These are phyloP conservation scores for Myocastor coypus DNA, from an alignment of 2,113 vertebrate species.

Conservation along the genomic window DNA sequence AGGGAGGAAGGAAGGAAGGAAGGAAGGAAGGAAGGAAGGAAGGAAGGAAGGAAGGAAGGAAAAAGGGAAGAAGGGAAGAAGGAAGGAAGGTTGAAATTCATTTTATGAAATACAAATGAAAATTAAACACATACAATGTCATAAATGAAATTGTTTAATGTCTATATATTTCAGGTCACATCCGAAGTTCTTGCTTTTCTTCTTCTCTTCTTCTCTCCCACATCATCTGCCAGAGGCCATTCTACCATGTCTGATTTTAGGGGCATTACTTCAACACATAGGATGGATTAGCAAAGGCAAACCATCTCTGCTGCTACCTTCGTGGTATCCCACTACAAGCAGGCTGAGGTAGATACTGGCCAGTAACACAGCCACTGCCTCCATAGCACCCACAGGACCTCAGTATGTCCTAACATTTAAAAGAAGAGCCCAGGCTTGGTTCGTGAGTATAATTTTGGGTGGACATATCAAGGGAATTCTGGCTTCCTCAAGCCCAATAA, in stretches of 20 bases:
- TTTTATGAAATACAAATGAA: not conserved
- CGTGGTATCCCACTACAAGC: not conserved
- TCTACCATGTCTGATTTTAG: not conserved
- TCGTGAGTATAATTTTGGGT: not conserved
- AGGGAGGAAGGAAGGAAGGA: not conserved
- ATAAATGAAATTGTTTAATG: not conserved
- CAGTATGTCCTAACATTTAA: not conserved
- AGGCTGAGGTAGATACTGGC: not conserved
- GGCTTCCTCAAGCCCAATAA: not conserved
- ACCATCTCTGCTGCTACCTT: not conserved
- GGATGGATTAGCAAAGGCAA: fast-evolving
- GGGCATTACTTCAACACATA: not conserved
- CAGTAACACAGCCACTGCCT: not conserved
- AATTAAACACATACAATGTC: not conserved
- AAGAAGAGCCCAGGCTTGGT: not conserved
- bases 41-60: not conserved
- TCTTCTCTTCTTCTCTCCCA: not conserved
- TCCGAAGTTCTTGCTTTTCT: not conserved
- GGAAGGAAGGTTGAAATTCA: not conserved
- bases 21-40: too few relatives aligned
- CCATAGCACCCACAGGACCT: not conserved
- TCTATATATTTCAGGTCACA: not conserved
- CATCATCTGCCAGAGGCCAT: not conserved
- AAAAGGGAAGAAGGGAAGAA: not conserved
- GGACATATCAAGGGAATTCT: not conserved